phyloP scores from a whole-genome alignment of 2,888 invertebrate genomes.

The Leptura quadrifasciata region DNA sequence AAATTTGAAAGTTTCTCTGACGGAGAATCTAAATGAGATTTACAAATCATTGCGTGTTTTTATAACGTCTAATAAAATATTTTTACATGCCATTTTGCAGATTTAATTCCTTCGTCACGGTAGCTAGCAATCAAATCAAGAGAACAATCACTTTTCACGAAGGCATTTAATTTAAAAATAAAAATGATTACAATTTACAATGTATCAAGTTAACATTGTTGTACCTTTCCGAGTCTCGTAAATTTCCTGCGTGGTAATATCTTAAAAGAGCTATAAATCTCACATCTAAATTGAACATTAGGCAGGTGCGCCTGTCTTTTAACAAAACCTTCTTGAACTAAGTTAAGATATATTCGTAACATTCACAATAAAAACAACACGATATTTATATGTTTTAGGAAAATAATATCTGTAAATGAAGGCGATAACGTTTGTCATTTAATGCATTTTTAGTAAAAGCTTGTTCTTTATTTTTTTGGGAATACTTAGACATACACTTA shows the following conservation, averaged over 20 bases:
- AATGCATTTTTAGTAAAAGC: too few species aligned
- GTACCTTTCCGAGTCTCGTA: slow-evolving; percentile 2
- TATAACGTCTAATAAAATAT: not conserved
- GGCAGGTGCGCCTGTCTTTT: not conserved
- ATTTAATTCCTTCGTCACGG: not conserved
- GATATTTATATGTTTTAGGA: not conserved
- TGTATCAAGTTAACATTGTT: not conserved
- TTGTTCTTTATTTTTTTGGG: too few species aligned
- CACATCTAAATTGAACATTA: not conserved
- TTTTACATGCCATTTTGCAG: not conserved
- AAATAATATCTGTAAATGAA: not conserved
- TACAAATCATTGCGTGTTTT: not conserved
- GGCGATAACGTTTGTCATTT: not conserved
- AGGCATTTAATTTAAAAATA: not conserved
- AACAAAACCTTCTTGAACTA: not conserved
- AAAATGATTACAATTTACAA: not conserved
- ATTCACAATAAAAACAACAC: not conserved
- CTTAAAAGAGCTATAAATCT: not conserved
- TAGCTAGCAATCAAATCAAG: not conserved
- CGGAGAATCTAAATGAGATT: not conserved
- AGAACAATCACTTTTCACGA: not conserved
- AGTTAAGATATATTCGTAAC: not conserved
- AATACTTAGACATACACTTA: too few species aligned
- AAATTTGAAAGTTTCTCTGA: not conserved
- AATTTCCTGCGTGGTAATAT: slow-evolving; percentile 4